Percentiles rank a stretch among this genome's conserved stretches.
Conservation (phyloP, 2,888 invertebrate genomes). For the Polyommatus iphigenia region DNA sequence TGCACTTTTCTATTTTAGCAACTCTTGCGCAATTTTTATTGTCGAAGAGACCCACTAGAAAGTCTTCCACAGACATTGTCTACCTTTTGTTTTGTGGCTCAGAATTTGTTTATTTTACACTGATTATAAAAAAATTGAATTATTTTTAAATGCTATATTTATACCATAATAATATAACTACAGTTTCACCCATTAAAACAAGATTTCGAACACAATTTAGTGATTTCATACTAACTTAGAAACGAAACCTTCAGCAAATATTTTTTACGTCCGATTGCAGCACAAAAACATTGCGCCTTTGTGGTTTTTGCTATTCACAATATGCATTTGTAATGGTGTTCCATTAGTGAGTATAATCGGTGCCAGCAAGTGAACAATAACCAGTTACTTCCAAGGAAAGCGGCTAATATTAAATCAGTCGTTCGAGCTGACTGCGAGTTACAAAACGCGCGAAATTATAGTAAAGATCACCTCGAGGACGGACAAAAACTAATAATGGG, state of each 20-base stretch:
- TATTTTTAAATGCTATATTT: background rate
- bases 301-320: conserved; percentile 7
- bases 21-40: conserved; percentile 63
- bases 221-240: background rate
- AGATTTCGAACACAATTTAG: background rate
- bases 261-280: background rate
- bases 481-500: background rate
- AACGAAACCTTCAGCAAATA: background rate
- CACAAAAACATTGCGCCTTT: background rate
- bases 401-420: background rate
- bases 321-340: background rate
- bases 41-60: conserved; percentile 64
- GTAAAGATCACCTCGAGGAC: background rate
- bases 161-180: too few species aligned
- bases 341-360: background rate
- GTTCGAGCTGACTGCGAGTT: background rate
- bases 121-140: background rate
- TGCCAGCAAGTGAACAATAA: conserved; percentile 15
- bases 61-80: conserved; percentile 47
- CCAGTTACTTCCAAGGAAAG: conserved; percentile 16
- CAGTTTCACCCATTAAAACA: background rate
- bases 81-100: background rate
- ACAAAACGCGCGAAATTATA: background rate
- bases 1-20: conserved; percentile 70
- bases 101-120: background rate